Base-by-base conservation (phyloP, 2,888 invertebrate genomes). In the Hypena proboscidalis region DNA sequence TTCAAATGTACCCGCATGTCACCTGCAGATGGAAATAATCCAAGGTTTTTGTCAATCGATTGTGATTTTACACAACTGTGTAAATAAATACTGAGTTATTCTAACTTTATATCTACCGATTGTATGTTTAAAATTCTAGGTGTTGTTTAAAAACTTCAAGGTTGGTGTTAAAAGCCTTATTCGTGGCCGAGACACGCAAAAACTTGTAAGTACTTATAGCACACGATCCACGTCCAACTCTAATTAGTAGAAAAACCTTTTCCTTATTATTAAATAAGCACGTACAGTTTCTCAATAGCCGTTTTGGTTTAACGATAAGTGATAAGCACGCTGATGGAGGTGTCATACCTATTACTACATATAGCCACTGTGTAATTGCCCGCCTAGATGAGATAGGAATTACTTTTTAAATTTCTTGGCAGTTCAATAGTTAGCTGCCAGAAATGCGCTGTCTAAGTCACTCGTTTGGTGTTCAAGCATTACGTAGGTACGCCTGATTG, bases 41-140 rank as follows among this genome's bases (percentile, higher is more conserved):
- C 57, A 66, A 66, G 67, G 63, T 32, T 59, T 56, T 26, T 35
- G 25, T 41, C 37, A 50, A 46, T 62, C 66, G 55, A 56, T 54
- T 27, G 30, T 49, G 33, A 50, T 67, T 62, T 49, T 27, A 54
- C 41, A 48, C 60, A 62, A 47, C 52, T 65, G 66, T 65, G 52
- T 65, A 60, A 65, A 50, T 65, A 60, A 65, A 67, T 43, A 64
- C 19, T 30, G 5, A 37, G 29, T 51, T 37, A 34, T 35, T 60
- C 47, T 41, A 50, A 25, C 25, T 39, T 38, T 46, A 40, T 33
- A 40, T 30, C 29, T 33, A 50, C n/a, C n/a, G n/a, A n/a, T n/a
- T 45, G 41, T 58, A n/a, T n/a, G n/a, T 33, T 43, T 35, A 32
- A 43, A 52, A 50, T 35, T 54, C 25, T 38, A 36, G 43, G 14